These are phyloP conservation scores for Vidua macroura DNA, from an alignment of 2,113 vertebrate species.

Conservation along the genomic window DNA sequence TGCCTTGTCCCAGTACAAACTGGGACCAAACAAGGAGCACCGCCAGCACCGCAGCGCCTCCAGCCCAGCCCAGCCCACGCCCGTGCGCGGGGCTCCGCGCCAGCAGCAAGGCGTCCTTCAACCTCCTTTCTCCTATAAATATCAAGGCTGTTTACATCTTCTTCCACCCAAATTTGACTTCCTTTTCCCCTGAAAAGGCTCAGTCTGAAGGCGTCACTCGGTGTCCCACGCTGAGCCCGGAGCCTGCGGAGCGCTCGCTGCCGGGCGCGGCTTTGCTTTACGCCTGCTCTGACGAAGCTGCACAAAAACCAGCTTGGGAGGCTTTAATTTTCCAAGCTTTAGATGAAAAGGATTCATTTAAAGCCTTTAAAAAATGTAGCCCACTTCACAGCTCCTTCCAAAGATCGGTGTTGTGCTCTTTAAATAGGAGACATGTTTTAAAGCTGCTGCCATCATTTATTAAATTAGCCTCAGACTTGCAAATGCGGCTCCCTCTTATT, in stretches of 20 bases:
- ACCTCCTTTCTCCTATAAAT: not conserved
- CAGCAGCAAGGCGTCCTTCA: not conserved
- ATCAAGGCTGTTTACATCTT: not conserved
- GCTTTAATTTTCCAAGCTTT: constrained; percentile 10
- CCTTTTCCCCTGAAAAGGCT: not conserved
- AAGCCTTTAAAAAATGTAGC: constrained; percentile 45
- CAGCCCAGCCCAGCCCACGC: not conserved
- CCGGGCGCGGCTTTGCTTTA: not conserved
- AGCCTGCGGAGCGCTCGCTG: fast-evolving
- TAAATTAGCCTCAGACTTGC: constrained; percentile 65
- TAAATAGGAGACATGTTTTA: constrained; percentile 49
- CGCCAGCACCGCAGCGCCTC: not conserved
- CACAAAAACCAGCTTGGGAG: not conserved
- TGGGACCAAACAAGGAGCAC: not conserved
- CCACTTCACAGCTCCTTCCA: constrained; percentile 22
- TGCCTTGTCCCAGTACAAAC: not conserved
- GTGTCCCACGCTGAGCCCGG: not conserved
- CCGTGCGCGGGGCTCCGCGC: fast-evolving
- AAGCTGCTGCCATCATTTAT: constrained; percentile 57
- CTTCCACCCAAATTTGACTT: not conserved
- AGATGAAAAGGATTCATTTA: constrained; percentile 29
- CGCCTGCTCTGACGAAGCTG: not conserved
- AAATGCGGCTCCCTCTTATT: constrained; percentile 55
- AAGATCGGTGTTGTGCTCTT: constrained; percentile 17
- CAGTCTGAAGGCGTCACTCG: not conserved